Evolutionary conservation across 2,113 vertebrate genomes (phyloP).

Genomic region (Erythrocercus mccallii): DNA sequence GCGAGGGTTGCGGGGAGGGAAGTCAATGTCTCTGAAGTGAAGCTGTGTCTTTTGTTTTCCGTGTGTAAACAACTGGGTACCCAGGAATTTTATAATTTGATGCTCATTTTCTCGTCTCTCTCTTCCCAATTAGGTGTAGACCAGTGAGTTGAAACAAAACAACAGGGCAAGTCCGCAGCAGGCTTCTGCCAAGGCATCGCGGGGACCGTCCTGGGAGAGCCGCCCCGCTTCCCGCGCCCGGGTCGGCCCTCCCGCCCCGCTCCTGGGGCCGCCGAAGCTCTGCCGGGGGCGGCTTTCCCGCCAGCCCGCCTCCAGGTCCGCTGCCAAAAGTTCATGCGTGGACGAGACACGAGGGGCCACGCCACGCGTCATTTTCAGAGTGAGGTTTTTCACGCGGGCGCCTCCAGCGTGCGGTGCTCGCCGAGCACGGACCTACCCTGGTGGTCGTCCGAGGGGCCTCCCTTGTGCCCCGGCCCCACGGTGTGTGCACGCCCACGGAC

Average conservation of each 20-base stretch:
- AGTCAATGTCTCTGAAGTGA: not conserved
- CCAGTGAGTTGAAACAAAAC: constrained; percentile 28
- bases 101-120: constrained; percentile 24
- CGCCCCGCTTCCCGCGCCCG: not conserved
- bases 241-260: not conserved
- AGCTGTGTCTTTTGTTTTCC: constrained; percentile 6
- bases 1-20: not conserved
- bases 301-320: not conserved
- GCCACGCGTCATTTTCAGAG: not conserved
- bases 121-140: constrained; percentile 34
- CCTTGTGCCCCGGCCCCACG: not conserved
- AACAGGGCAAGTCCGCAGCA: not conserved
- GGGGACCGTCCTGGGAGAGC: not conserved
- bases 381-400: not conserved
- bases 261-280: not conserved
- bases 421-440: not conserved
- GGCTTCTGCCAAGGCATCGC: not conserved
- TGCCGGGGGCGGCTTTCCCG: not conserved
- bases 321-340: not conserved
- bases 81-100: constrained; percentile 11
- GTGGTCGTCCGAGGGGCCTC: not conserved
- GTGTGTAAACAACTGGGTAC: constrained; percentile 6
- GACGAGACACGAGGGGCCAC: not conserved
- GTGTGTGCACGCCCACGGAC: not conserved
- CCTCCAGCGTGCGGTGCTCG: not conserved